Evolutionary conservation across 2,888 invertebrate species (phyloP).

Genomic region (Ecdyonurus torrentis): DNA sequence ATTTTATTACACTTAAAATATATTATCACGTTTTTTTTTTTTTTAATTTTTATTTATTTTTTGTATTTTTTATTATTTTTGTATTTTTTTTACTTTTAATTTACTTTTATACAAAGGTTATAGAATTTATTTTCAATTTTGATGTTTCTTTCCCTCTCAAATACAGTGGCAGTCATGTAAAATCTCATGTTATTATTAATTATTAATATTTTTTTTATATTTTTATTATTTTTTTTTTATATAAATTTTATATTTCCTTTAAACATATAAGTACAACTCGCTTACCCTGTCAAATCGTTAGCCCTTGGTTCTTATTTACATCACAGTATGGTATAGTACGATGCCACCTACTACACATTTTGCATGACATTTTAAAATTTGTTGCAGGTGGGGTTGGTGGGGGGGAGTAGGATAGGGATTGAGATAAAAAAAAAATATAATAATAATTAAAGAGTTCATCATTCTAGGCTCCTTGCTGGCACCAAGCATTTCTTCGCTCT

Average conservation of each 20-base stretch:
- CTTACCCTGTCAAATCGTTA: constrained; percentile 9
- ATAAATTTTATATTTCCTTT: background rate
- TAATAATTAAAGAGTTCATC: background rate
- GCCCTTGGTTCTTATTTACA: constrained; percentile 6
- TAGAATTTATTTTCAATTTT: background rate
- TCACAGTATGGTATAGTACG: constrained; percentile 3
- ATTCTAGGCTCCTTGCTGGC: background rate
- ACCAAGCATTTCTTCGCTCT: background rate
- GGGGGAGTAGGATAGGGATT: background rate
- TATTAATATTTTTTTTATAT: too few relatives aligned
- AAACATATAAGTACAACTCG: constrained; percentile 6
- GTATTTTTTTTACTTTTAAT: background rate
- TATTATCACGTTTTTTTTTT: background rate
- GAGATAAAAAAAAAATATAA: background rate
- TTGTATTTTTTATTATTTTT: background rate
- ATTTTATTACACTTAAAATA: background rate
- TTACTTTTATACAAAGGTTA: background rate
- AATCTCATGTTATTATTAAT: background rate
- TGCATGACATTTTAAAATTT: background rate
- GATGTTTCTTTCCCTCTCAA: background rate
- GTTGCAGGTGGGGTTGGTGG: background rate
- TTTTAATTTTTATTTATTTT: background rate
- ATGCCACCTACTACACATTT: background rate
- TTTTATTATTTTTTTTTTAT: too few relatives aligned
- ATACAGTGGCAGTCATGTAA: background rate